Evolutionary conservation across 92 coral and sea anemone genomes (phyloP).

Genomic region (Paramuricea clavata): DNA sequence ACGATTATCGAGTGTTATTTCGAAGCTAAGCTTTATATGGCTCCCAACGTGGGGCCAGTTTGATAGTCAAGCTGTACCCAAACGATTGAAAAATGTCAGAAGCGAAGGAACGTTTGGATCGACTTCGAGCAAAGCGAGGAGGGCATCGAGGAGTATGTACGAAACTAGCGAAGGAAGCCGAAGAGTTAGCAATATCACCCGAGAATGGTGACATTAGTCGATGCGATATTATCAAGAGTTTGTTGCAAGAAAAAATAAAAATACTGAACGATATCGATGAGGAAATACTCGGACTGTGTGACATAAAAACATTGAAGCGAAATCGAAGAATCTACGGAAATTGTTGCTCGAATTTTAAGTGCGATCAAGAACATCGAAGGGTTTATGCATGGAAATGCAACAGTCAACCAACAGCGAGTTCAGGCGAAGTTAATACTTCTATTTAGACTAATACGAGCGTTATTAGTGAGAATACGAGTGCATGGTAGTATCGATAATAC

Average conservation of each 20-base stretch:
- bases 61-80: background rate
- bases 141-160: conserved; percentile 28
- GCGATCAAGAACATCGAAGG: too few relatives aligned
- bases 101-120: background rate
- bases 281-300: conserved; percentile 51
- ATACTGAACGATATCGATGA: conserved; percentile 37
- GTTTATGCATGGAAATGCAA: too few relatives aligned
- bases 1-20: too few relatives aligned
- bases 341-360: too few relatives aligned
- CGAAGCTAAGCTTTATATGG: too few relatives aligned
- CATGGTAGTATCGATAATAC: too few relatives aligned
- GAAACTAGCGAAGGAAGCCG: conserved; percentile 1
- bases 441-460: too few relatives aligned
- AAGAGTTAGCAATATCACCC: background rate
- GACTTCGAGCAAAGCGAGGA: conserved; percentile 1
- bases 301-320: background rate
- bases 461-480: too few relatives aligned
- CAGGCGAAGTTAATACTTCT: too few relatives aligned
- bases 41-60: conserved; percentile 23
- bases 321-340: conserved; percentile 1
- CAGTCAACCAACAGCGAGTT: too few relatives aligned
- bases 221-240: conserved; percentile 30
- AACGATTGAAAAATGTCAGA: background rate
- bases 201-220: background rate
- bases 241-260: conserved; percentile 36